These are phyloP conservation scores for Luperina nickerlii DNA, from an alignment of 2,888 invertebrate species.

Conservation along the genomic window DNA sequence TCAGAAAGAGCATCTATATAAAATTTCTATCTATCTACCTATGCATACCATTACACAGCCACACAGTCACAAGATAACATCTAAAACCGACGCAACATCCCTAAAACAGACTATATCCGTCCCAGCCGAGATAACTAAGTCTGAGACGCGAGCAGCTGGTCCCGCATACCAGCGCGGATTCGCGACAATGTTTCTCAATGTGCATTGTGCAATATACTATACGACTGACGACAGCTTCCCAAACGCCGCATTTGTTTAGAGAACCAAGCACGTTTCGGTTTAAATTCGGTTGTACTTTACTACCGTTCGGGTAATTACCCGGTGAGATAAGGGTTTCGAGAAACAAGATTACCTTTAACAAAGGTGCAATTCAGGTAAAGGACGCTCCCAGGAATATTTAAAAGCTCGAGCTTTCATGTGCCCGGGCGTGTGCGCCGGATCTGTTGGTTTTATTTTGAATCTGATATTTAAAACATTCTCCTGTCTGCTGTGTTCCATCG, in stretches of 20 bases:
- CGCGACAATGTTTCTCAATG: conserved; percentile 61
- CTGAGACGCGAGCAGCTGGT: conserved; percentile 66
- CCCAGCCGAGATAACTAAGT: conserved; percentile 62
- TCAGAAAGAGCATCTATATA: not conserved
- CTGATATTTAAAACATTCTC: not conserved
- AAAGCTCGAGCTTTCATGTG: not conserved
- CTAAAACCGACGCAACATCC: conserved; percentile 56
- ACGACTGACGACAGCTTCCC: conserved; percentile 30
- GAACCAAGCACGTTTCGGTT: conserved; percentile 42
- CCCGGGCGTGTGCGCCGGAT: not conserved
- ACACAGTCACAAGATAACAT: conserved; percentile 36
- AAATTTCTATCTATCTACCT: not conserved
- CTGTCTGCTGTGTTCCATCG: not conserved
- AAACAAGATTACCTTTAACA: conserved; percentile 32
- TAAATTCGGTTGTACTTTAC: conserved; percentile 34
- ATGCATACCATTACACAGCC: not conserved
- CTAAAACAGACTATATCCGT: conserved; percentile 64
- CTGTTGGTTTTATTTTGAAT: not conserved
- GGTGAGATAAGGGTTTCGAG: conserved; percentile 57
- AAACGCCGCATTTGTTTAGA: conserved; percentile 45
- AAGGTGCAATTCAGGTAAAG: conserved; percentile 44
- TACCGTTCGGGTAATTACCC: conserved; percentile 43
- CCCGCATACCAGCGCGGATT: conserved; percentile 61
- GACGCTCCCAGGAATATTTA: conserved; percentile 1
- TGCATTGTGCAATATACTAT: conserved; percentile 25